These are phyloP conservation scores for Taenioides sp. DNA, from an alignment of 2,797 vertebrate genomes.

Conservation along the genomic window DNA sequence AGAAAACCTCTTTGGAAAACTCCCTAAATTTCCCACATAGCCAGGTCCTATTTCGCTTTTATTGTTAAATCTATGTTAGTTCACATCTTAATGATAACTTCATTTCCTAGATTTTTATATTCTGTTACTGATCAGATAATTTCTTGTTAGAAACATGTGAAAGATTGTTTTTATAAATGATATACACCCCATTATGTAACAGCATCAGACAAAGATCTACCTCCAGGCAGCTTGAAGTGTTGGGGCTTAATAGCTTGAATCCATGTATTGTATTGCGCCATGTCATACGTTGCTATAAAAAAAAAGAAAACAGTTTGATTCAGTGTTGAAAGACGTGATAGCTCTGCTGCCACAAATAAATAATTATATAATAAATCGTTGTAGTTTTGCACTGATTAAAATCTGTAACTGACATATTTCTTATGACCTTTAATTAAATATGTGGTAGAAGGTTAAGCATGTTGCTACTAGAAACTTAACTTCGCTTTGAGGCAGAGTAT, in stretches of 20 bases:
- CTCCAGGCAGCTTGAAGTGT: constrained; percentile 14
- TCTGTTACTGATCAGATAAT: not conserved
- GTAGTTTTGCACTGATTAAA: constrained; percentile 7
- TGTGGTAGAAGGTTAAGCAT: not conserved
- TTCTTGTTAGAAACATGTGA: not conserved
- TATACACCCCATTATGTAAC: constrained; percentile 31
- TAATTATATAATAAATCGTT: not conserved
- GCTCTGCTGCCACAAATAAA: not conserved
- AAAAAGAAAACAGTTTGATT: not conserved
- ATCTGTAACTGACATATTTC: not conserved
- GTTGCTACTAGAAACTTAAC: constrained; percentile 2
- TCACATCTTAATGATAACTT: not conserved
- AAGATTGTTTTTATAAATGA: not conserved
- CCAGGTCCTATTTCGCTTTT: constrained; percentile 41
- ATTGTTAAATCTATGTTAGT: constrained; percentile 33
- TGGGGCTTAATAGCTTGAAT: not conserved
- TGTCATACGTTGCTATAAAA: not conserved
- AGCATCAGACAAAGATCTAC: constrained; percentile 16
- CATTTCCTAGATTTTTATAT: not conserved
- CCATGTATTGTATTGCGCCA: not conserved
- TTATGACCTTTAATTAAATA: constrained; percentile 6
- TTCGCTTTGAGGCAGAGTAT: not conserved
- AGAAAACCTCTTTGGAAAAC: constrained; percentile 13
- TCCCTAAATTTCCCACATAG: not conserved
- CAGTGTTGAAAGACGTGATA: not conserved